phyloP scores from a whole-genome alignment of 2,888 invertebrate species.

The Cerceris rybyensis region DNA sequence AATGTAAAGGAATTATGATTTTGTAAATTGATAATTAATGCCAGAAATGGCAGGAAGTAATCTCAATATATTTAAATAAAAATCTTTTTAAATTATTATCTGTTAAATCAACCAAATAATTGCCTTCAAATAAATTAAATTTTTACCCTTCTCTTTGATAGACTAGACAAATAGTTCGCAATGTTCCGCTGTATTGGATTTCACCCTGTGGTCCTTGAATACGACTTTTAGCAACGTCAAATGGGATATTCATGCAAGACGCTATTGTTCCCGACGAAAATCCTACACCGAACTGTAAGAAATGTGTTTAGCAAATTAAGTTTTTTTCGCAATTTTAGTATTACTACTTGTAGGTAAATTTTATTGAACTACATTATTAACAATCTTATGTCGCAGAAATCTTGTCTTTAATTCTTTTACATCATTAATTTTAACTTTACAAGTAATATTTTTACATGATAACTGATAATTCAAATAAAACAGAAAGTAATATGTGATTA shows the following conservation, averaged over 20 bases:
- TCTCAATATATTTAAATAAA: not conserved
- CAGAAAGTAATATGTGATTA: no score
- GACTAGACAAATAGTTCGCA: constrained; percentile 88
- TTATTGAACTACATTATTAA: no score
- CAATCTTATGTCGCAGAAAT: no score
- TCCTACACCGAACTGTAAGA: constrained; percentile 86
- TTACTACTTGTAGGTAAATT: not conserved
- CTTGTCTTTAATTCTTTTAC: no score
- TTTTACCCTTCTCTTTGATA: constrained; percentile 94
- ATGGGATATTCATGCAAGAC: constrained; percentile 95
- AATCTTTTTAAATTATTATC: constrained; percentile 7
- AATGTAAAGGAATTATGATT: not conserved
- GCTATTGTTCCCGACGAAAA: constrained; percentile 94
- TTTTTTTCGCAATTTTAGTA: not conserved
- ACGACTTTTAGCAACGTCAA: constrained; percentile 97
- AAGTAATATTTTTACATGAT: no score
- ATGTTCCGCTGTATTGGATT: constrained; percentile 91
- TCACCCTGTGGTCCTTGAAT: constrained; percentile 95
- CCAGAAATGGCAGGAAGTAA: no score
- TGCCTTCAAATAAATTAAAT: not conserved
- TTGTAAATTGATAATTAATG: no score
- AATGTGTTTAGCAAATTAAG: not conserved
- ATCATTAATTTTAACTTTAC: no score
- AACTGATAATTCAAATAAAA: no score
- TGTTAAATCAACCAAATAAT: not conserved